Base-by-base conservation (phyloP, 1,140 invertebrate species). In the Lutraria rhynchaena region DNA sequence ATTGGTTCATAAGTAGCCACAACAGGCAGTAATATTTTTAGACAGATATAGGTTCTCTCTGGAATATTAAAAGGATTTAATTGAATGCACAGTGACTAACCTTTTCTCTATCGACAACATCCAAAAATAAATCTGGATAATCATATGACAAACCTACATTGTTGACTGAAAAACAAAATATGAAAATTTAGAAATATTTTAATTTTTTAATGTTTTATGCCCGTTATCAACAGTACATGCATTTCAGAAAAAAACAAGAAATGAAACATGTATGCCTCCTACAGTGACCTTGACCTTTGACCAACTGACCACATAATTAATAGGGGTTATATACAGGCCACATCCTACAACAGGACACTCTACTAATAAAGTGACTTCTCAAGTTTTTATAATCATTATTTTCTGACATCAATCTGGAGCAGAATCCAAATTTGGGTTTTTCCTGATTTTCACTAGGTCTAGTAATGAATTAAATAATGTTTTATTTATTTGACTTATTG, bases 71-170 rank as follows among this genome's bases (percentile, higher is more conserved):
- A 49, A 9, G 11, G 44, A 49, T 49, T 11, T 35, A 61, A 61
- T 24, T 5, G 2, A 9, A 65, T 5, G 41, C 5, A 29, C 24
- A 49, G n/a, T 27, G 29, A 57, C 63, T 81, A 89, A 93, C 85
- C 85, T 91, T 44, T 85, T 91, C 63, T 85, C 87, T 88, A 33
- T 90, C 83, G n/a, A 87, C 84, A 31, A 92, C 53, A 49, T 93
- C 87, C 22, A 84, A 83, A 58, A 93, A 91, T 87, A 96, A 95
- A 81, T 92, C 92, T n/a, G 98, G 98, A 91, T 96, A 95, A 0
- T 95, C 93, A 91, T 99, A 99, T 69, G 96, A 97, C 81, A 97
- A 95, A 3, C 98, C 98, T 0, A 99, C 98, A 93, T 99, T 99
- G 92, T 99, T 99, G 5, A 99, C 95, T 92, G 88, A 70, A 90